Percentiles rank a stretch among this genome's conserved stretches.
Conservation (phyloP, 2,888 invertebrate species). For the Mamestra brassicae region DNA sequence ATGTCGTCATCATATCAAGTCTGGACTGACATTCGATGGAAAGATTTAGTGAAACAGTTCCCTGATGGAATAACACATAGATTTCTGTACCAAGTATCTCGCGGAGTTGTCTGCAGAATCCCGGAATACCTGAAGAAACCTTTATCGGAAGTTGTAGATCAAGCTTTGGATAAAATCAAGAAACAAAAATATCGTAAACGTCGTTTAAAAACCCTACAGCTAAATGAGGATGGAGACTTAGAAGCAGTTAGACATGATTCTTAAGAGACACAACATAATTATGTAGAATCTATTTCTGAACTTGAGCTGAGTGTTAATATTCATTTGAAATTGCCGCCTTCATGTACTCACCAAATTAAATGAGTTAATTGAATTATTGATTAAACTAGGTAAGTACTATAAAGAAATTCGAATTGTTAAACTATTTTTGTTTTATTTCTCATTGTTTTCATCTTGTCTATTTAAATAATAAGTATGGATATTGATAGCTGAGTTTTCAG, state of each 20-base stretch:
- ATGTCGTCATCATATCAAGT: slow-evolving; percentile 74
- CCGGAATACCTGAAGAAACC: slow-evolving; percentile 71
- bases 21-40: slow-evolving; percentile 86
- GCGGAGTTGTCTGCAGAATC: slow-evolving; percentile 55
- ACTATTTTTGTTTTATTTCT: too few species aligned
- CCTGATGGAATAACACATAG: slow-evolving; percentile 79
- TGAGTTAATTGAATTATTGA: background rate
- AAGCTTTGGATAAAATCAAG: slow-evolving; percentile 66
- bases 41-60: slow-evolving; percentile 76
- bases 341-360: background rate
- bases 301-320: slow-evolving; percentile 6
- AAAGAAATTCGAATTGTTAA: background rate
- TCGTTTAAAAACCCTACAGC: slow-evolving; percentile 75
- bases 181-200: slow-evolving; percentile 63
- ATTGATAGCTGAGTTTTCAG: too few species aligned
- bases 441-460: too few species aligned
- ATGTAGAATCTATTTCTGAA: background rate
- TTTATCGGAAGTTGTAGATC: slow-evolving; percentile 72
- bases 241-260: slow-evolving; percentile 65
- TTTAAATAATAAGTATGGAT: too few species aligned
- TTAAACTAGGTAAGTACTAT: background rate
- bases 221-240: slow-evolving; percentile 74
- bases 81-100: slow-evolving; percentile 75
- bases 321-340: background rate
- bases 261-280: background rate